These are phyloP conservation scores for Schizopygopsis pylzovi DNA, from an alignment of 2,797 vertebrate genomes.

Conservation along the genomic window DNA sequence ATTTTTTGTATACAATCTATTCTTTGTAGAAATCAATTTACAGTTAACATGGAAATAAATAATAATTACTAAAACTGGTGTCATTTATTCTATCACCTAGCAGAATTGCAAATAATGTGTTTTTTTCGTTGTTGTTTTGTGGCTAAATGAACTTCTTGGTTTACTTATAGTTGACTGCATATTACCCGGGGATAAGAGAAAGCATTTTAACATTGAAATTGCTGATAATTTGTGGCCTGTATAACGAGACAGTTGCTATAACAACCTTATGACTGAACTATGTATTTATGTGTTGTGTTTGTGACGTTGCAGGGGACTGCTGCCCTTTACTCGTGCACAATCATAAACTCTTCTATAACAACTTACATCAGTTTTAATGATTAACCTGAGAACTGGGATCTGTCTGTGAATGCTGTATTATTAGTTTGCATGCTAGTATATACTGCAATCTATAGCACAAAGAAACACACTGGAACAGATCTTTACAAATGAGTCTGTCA, in stretches of 20 bases:
- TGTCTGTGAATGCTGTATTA: not conserved
- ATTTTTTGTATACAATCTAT: not conserved
- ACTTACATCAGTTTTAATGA: constrained; percentile 31
- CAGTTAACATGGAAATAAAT: not conserved
- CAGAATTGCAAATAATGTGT: not conserved
- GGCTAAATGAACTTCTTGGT: not conserved
- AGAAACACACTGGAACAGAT: not conserved
- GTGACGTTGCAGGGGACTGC: not conserved
- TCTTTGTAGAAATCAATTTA: not conserved
- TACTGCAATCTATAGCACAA: not conserved
- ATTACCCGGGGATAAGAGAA: not conserved
- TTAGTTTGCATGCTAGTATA: not conserved
- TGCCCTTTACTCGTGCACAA: constrained; percentile 33
- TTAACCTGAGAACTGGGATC: constrained; percentile 17
- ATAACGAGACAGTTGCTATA: not conserved
- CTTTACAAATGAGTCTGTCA: not conserved
- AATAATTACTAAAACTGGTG: not conserved
- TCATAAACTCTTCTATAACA: constrained; percentile 40
- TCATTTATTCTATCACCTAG: not conserved
- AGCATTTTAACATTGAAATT: not conserved
- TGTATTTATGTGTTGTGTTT: constrained; percentile 30
- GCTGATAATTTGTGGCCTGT: not conserved
- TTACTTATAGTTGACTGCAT: not conserved
- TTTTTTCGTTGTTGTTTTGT: not conserved
- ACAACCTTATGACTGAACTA: not conserved